Conservation (phyloP, 2,888 invertebrate species). For the Heliconius erato region DNA sequence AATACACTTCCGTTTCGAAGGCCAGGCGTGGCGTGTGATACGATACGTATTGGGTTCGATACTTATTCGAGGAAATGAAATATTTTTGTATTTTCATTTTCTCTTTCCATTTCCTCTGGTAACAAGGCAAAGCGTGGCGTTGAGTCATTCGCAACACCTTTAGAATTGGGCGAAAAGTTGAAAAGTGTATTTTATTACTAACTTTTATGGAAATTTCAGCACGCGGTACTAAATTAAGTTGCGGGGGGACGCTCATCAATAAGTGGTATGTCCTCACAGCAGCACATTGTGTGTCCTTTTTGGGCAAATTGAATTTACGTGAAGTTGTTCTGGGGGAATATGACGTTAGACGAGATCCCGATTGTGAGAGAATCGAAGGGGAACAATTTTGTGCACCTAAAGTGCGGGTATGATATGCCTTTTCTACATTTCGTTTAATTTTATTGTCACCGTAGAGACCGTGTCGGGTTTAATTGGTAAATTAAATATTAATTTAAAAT, state of each 20-base stretch:
- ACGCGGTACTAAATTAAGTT: constrained; percentile 71
- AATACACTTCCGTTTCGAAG: too few species aligned
- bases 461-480: neutral
- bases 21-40: too few species aligned
- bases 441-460: neutral
- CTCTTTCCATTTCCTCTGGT: too few species aligned
- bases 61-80: too few species aligned
- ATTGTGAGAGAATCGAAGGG: constrained; percentile 77
- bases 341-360: constrained; percentile 72
- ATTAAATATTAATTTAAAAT: too few species aligned
- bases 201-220: constrained; percentile 54
- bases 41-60: too few species aligned
- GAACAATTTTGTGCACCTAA: constrained; percentile 65
- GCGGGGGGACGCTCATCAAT: constrained; percentile 85
- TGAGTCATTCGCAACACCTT: too few species aligned
- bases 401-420: constrained; percentile 56
- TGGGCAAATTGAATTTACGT: constrained; percentile 74
- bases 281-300: constrained; percentile 85
- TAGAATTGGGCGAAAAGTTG: too few species aligned
- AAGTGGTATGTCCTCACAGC: constrained; percentile 85
- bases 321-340: constrained; percentile 88
- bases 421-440: neutral
- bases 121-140: too few species aligned
- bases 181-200: too few species aligned
- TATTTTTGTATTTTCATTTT: too few species aligned